phyloP scores from a whole-genome alignment of 2,797 vertebrate species.

The Pterois miles region DNA sequence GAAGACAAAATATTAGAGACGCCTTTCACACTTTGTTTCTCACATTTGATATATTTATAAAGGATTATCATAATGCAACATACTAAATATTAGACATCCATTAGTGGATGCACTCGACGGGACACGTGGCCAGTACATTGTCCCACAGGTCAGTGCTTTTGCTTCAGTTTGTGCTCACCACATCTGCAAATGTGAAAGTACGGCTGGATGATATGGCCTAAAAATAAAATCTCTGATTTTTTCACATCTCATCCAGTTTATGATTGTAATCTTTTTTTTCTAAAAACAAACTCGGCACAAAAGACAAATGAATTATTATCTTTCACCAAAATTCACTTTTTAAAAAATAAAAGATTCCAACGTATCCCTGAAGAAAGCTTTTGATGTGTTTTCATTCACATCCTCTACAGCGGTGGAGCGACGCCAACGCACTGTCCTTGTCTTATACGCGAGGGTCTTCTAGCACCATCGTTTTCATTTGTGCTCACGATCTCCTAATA shows the following conservation, averaged over 20 bases:
- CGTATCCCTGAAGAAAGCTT: background rate
- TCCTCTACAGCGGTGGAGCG: too few species aligned
- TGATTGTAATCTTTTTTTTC: background rate
- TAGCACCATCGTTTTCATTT: background rate
- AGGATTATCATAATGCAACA: too few species aligned
- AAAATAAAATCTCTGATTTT: background rate
- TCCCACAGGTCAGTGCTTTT: too few species aligned
- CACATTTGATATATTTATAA: too few species aligned
- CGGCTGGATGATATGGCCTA: background rate
- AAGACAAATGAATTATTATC: background rate
- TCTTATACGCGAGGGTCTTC: too few species aligned
- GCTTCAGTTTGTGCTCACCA: too few species aligned
- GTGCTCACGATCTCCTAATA: background rate
- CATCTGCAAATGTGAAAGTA: background rate
- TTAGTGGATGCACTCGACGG: too few species aligned
- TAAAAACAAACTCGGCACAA: background rate
- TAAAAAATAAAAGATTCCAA: background rate
- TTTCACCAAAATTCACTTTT: background rate
- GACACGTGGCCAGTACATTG: too few species aligned
- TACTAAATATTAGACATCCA: too few species aligned
- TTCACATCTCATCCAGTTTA: background rate
- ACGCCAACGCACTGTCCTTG: too few species aligned
- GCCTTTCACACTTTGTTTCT: background rate
- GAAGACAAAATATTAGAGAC: background rate
- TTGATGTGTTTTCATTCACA: too few species aligned